A percentile compares a stretch with the other conserved stretches of the same genome.
Conservation (phyloP, 2,888 invertebrate species). For the Vesta saturnalis region DNA sequence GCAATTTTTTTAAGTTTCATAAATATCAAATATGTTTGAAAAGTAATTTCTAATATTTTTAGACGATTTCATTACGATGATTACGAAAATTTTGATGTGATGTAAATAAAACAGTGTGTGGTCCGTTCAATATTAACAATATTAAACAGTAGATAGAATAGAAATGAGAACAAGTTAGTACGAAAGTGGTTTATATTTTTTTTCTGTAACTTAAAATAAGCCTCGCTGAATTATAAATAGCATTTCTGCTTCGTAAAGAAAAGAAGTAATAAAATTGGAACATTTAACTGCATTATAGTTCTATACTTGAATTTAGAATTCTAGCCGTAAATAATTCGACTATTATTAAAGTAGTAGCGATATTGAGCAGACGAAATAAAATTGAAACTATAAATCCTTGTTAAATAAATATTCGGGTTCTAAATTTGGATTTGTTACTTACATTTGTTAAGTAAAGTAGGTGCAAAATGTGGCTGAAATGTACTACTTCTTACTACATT, state of each 20-base stretch:
- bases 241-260: slow-evolving; percentile 8
- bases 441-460: neutral
- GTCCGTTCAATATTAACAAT: no score
- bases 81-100: no score
- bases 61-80: no score
- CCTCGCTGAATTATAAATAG: slow-evolving; percentile 14
- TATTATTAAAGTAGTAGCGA: slow-evolving; percentile 8
- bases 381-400: neutral
- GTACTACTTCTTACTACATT: no score
- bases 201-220: slow-evolving; percentile 20
- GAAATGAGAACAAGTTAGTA: slow-evolving; percentile 22
- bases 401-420: neutral
- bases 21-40: neutral
- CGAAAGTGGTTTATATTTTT: slow-evolving; percentile 20
- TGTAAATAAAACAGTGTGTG: no score
- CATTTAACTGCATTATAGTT: slow-evolving; percentile 8
- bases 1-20: no score
- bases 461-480: neutral
- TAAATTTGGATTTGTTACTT: neutral
- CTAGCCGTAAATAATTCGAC: neutral
- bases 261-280: slow-evolving; percentile 49
- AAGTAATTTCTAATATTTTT: neutral
- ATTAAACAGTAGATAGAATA: slow-evolving; percentile 18
- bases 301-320: neutral
- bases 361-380: slow-evolving; percentile 5